Percentiles rank a stretch among this genome's conserved stretches.
Conservation (phyloP, 1,140 invertebrate species). For the Magallana ariakensis region DNA sequence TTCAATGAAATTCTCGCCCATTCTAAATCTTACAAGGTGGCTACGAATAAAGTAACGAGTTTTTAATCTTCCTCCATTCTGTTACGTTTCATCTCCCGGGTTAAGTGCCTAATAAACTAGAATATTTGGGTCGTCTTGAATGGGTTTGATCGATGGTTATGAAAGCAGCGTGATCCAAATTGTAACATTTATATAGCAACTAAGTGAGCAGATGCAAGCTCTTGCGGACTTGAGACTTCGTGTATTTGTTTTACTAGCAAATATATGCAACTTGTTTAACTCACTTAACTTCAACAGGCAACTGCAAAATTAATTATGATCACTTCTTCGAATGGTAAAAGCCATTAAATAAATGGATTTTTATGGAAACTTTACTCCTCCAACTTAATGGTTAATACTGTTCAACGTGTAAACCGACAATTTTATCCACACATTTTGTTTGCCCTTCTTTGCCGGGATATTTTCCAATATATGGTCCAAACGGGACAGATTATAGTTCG, state of each 20-base stretch:
- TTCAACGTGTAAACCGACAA: neutral
- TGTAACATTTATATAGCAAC: too few relatives aligned
- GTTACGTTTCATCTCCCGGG: neutral
- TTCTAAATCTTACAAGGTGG: neutral
- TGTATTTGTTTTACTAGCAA: too few relatives aligned
- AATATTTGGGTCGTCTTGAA: neutral
- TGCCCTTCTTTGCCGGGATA: neutral
- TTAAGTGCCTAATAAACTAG: neutral
- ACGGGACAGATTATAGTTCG: neutral
- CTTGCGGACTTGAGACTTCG: too few relatives aligned
- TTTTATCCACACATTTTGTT: neutral
- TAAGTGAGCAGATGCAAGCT: too few relatives aligned
- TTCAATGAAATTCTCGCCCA: neutral
- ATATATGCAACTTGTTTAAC: too few relatives aligned
- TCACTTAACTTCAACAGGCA: too few relatives aligned
- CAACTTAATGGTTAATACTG: neutral
- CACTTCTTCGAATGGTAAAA: neutral
- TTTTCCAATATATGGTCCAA: neutral
- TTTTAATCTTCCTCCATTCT: neutral
- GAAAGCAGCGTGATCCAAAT: neutral
- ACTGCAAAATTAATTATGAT: too few relatives aligned
- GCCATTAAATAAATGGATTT: neutral
- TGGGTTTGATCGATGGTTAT: neutral
- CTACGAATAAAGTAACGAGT: neutral
- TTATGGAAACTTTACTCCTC: too few relatives aligned